These are phyloP conservation scores for Hyles lineata DNA, from an alignment of 2,888 invertebrate genomes.

Conservation along the genomic window DNA sequence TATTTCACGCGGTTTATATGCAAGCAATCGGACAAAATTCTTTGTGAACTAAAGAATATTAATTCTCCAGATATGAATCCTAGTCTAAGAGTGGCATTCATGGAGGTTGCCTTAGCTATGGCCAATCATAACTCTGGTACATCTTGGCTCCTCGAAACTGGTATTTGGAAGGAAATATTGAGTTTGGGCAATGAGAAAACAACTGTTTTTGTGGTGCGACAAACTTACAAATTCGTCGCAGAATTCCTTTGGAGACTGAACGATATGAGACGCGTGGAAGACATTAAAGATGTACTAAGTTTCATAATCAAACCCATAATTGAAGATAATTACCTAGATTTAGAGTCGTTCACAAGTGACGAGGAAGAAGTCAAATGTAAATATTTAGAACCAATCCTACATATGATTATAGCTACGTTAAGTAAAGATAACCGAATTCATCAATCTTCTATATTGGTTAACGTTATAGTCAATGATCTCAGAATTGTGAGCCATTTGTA, in stretches of 20 bases:
- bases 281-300: constrained; percentile 83
- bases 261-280: constrained; percentile 73
- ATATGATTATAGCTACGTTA: constrained; percentile 83
- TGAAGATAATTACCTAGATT: constrained; percentile 80
- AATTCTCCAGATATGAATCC: constrained; percentile 75
- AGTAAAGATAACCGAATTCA: constrained; percentile 76
- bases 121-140: constrained; percentile 87
- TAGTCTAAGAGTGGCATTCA: constrained; percentile 87
- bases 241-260: constrained; percentile 84
- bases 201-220: constrained; percentile 89
- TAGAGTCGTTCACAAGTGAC: constrained; percentile 77
- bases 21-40: constrained; percentile 60
- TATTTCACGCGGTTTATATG: constrained; percentile 84
- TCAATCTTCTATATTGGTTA: constrained; percentile 61
- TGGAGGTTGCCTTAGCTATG: constrained; percentile 86
- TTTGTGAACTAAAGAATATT: constrained; percentile 58
- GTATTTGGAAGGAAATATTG: constrained; percentile 87
- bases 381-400: constrained; percentile 83
- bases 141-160: constrained; percentile 86
- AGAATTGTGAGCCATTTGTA: constrained; percentile 67
- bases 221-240: constrained; percentile 87
- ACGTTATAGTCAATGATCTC: constrained; percentile 60
- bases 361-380: constrained; percentile 80
- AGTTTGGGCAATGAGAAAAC: constrained; percentile 86
- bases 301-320: constrained; percentile 85